phyloP scores from a whole-genome alignment of 1,140 invertebrate genomes.

The Microplitis demolitor region DNA sequence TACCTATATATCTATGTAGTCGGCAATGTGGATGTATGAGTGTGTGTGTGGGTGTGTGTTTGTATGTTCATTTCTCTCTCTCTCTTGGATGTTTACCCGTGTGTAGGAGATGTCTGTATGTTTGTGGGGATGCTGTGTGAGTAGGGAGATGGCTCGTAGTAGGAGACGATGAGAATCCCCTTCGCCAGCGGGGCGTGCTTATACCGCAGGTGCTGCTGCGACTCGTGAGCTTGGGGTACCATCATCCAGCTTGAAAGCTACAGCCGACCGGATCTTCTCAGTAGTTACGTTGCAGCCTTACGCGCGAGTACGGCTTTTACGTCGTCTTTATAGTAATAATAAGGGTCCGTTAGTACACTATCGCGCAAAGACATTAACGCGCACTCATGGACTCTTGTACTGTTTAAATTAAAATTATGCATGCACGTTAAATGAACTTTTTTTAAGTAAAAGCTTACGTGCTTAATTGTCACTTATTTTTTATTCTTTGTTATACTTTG shows the following conservation, averaged over 20 bases:
- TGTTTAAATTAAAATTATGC: too few relatives aligned
- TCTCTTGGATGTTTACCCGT: not conserved
- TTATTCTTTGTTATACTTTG: too few relatives aligned
- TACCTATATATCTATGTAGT: not conserved
- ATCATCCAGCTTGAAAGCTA: not conserved
- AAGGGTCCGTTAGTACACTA: not conserved
- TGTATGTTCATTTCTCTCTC: not conserved
- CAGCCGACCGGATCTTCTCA: conserved; percentile 35
- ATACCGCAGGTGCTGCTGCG: conserved; percentile 43
- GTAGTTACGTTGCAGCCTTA: conserved; percentile 45
- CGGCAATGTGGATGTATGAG: conserved; percentile 39
- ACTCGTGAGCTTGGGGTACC: conserved; percentile 34
- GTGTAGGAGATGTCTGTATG: not conserved
- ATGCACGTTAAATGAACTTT: too few relatives aligned
- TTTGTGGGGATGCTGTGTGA: not conserved
- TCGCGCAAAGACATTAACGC: not conserved
- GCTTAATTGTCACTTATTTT: too few relatives aligned
- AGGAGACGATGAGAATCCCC: not conserved
- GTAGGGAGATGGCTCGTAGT: not conserved
- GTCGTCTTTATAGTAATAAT: not conserved
- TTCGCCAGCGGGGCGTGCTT: conserved; percentile 22
- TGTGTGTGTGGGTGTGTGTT: too few relatives aligned
- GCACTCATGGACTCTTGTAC: conserved; percentile 6
- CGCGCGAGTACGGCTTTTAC: conserved; percentile 19
- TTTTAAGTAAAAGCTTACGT: too few relatives aligned